These are phyloP conservation scores for Deroplatys truncata DNA, from an alignment of 2,888 invertebrate genomes.

Conservation along the genomic window DNA sequence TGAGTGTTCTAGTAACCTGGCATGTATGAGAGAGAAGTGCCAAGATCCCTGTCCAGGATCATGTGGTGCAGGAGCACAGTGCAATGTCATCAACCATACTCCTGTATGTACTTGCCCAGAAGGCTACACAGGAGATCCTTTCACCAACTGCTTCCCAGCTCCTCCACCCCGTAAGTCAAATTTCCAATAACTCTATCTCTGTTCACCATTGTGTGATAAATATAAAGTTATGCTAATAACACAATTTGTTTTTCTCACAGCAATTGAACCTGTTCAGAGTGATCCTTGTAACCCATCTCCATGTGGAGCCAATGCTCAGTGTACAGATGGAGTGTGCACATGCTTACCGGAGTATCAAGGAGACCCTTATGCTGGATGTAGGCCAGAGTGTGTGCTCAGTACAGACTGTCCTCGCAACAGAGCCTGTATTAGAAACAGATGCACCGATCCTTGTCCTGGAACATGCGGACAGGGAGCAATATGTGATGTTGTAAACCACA, in stretches of 20 bases:
- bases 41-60: slow-evolving; percentile 72
- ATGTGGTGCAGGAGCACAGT: slow-evolving; percentile 70
- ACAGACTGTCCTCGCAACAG: slow-evolving; percentile 64
- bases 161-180: slow-evolving; percentile 52
- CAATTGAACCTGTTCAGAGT: slow-evolving; percentile 38
- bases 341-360: slow-evolving; percentile 49
- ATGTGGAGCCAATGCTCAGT: slow-evolving; percentile 55
- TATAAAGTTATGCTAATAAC: too few relatives aligned
- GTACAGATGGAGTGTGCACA: slow-evolving; percentile 50
- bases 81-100: slow-evolving; percentile 70
- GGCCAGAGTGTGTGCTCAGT: slow-evolving; percentile 74
- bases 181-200: too few relatives aligned
- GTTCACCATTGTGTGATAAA: too few relatives aligned
- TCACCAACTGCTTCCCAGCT: slow-evolving; percentile 60
- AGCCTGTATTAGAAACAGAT: slow-evolving; percentile 71
- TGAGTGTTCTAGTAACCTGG: slow-evolving; percentile 66
- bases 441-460: slow-evolving; percentile 65
- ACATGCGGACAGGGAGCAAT: slow-evolving; percentile 71
- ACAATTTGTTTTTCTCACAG: slow-evolving; percentile 7
- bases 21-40: slow-evolving; percentile 71
- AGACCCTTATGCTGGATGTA: slow-evolving; percentile 64
- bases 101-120: slow-evolving; percentile 69
- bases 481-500: slow-evolving; percentile 71
- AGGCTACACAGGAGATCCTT: slow-evolving; percentile 74
- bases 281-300: slow-evolving; percentile 58